These are phyloP conservation scores for Urocitellus parryii DNA, from an alignment of 2,113 vertebrate species.

Conservation along the genomic window DNA sequence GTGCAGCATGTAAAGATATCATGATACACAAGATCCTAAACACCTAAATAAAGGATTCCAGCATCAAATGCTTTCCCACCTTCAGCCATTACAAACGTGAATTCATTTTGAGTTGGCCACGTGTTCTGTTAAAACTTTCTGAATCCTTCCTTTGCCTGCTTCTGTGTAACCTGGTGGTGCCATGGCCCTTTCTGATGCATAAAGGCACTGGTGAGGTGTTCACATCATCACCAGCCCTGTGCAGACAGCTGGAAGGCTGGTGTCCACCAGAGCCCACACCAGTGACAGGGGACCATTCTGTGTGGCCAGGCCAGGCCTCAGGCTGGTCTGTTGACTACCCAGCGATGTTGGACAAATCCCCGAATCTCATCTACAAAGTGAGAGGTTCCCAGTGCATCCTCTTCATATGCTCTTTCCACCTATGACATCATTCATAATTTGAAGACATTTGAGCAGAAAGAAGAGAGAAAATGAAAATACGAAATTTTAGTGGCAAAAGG, in stretches of 20 bases:
- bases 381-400: not conserved
- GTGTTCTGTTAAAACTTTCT: not conserved
- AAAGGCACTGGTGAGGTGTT: not conserved
- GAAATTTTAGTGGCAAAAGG: not conserved
- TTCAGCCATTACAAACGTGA: not conserved
- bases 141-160: not conserved
- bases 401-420: accelerated
- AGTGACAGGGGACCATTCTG: accelerated
- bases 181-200: not conserved
- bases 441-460: not conserved
- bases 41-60: not conserved
- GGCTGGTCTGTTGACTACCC: accelerated
- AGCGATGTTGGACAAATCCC: not conserved
- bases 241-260: accelerated
- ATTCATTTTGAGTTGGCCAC: not conserved
- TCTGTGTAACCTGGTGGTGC: not conserved
- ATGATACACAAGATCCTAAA: not conserved
- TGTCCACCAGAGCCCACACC: not conserved
- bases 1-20: too few relatives aligned
- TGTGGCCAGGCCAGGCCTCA: accelerated
- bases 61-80: not conserved
- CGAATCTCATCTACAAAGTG: not conserved
- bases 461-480: not conserved
- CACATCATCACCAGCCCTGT: not conserved
- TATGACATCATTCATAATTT: not conserved